Evolutionary conservation across 2,888 invertebrate genomes (phyloP).

Genomic region (Netelia inedita): DNA sequence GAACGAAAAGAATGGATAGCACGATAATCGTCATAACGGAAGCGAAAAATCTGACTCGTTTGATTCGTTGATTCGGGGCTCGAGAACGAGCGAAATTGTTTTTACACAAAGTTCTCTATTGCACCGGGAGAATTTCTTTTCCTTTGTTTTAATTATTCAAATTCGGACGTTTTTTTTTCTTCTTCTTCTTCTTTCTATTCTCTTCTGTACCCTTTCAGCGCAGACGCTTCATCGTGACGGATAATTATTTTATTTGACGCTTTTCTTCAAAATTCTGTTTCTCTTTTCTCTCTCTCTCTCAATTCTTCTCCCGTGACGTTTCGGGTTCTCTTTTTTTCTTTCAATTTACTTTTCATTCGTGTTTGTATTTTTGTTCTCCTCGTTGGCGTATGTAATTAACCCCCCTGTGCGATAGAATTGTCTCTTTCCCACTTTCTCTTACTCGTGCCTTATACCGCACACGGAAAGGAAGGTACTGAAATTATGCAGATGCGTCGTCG

Average conservation of each 20-base stretch:
- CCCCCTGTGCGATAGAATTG: conserved; percentile 61
- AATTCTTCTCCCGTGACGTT: conserved; percentile 25
- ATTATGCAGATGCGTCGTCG: conserved; percentile 92
- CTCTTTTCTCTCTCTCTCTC: conserved; percentile 23
- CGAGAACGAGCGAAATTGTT: conserved; percentile 34
- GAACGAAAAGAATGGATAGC: conserved; percentile 23
- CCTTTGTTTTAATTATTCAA: background rate
- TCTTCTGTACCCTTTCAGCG: conserved; percentile 30
- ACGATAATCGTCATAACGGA: conserved; percentile 25
- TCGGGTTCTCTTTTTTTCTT: conserved; percentile 22
- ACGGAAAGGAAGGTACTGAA: conserved; percentile 93
- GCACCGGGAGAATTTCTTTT: conserved; percentile 18
- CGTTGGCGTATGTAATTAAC: conserved; percentile 61
- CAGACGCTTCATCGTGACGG: conserved; percentile 37
- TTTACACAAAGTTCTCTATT: conserved; percentile 27
- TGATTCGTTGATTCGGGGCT: conserved; percentile 28
- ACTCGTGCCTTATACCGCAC: conserved; percentile 90
- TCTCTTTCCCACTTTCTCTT: conserved; percentile 27
- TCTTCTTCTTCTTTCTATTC: conserved; percentile 14
- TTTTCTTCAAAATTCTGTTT: background rate
- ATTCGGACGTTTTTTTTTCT: conserved; percentile 22
- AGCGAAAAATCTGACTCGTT: conserved; percentile 37
- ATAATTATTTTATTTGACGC: conserved; percentile 28
- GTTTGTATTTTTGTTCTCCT: conserved; percentile 10
- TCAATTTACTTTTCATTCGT: conserved; percentile 26